A percentile compares a stretch with the other conserved stretches of the same genome.
phyloP scores from a whole-genome alignment of 35 echinoderm and acorn worm species.

The Heliocidaris tuberculata region DNA sequence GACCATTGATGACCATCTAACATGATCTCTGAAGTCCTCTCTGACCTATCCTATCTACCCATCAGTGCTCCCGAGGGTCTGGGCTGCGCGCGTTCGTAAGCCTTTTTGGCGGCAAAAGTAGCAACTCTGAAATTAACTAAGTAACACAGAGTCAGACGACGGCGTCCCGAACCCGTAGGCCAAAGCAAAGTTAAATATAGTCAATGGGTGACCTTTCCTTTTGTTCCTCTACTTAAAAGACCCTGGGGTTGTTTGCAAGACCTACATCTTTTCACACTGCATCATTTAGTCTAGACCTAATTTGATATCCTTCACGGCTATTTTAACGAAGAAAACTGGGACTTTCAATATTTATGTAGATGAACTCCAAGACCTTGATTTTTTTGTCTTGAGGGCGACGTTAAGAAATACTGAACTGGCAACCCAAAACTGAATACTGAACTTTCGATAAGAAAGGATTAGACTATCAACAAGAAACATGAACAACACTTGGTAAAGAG shows the following conservation, averaged over 20 bases:
- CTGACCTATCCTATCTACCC: background rate
- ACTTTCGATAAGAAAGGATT: background rate
- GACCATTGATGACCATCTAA: background rate
- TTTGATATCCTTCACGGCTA: background rate
- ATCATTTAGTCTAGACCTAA: background rate
- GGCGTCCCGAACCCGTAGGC: background rate
- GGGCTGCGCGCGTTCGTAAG: background rate
- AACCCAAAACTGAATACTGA: background rate
- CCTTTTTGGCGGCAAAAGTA: background rate
- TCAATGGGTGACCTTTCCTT: background rate
- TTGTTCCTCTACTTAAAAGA: background rate
- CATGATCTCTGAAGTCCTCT: background rate
- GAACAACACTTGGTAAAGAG: too few species aligned
- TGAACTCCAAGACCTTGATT: background rate
- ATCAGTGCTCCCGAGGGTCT: background rate
- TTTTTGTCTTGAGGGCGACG: too few species aligned
- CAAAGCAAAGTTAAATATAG: constrained; percentile 6
- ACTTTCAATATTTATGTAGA: constrained; percentile 2
- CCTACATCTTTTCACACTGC: background rate
- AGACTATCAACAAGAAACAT: too few species aligned
- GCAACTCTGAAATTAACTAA: background rate
- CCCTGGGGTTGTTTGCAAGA: background rate
- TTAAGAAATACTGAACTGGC: too few species aligned
- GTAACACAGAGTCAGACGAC: background rate
- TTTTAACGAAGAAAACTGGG: background rate